These are phyloP conservation scores for Pycnonotus jocosus DNA, from an alignment of 2,113 vertebrate genomes.

Conservation along the genomic window DNA sequence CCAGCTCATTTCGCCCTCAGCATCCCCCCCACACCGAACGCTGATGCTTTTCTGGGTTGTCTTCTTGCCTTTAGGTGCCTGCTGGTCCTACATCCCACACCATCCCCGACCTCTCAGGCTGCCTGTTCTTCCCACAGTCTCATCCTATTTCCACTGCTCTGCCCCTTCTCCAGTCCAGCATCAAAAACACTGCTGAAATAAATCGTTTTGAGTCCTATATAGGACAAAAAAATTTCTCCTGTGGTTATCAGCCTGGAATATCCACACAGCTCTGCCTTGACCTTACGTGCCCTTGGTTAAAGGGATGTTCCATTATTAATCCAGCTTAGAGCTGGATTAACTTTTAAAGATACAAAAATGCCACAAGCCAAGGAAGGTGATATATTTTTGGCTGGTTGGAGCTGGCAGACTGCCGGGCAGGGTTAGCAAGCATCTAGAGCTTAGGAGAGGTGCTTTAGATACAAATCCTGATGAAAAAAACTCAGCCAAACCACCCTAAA, in stretches of 20 bases:
- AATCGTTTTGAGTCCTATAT: not conserved
- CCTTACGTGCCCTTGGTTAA: slow-evolving; percentile 44
- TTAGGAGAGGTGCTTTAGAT: slow-evolving; percentile 38
- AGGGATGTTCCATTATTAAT: slow-evolving; percentile 61
- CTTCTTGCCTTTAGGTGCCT: not conserved
- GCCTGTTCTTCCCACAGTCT: not conserved
- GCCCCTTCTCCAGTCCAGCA: not conserved
- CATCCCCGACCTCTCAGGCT: rapidly evolving
- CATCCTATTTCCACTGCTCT: not conserved
- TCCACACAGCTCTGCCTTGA: not conserved
- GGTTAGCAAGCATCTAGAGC: not conserved
- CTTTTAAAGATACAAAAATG: slow-evolving; percentile 57
- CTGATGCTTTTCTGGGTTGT: not conserved
- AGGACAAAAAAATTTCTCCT: not conserved
- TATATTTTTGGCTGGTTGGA: slow-evolving; percentile 35
- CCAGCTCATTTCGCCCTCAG: not conserved
- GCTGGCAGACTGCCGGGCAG: not conserved
- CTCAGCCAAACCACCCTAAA: not conserved
- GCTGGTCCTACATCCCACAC: not conserved
- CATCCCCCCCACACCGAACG: rapidly evolving
- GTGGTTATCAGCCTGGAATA: not conserved
- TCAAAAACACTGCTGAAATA: not conserved
- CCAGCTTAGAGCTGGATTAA: slow-evolving; percentile 60
- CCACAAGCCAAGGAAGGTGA: not conserved
- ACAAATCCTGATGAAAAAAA: slow-evolving; percentile 1